phyloP scores from a whole-genome alignment of 2,888 invertebrate species.

The Asteroscopus sphinx region DNA sequence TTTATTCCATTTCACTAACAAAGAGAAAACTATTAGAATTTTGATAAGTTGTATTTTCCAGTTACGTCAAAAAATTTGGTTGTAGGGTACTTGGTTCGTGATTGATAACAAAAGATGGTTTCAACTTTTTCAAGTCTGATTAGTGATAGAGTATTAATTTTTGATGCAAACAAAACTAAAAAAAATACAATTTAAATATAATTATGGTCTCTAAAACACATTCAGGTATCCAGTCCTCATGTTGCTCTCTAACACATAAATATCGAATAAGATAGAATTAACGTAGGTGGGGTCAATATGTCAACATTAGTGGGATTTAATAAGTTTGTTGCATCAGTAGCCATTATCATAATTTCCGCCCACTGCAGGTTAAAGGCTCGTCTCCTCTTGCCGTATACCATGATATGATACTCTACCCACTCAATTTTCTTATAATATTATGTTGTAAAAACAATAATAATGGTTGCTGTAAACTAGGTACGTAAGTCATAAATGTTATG shows the following conservation, averaged over 20 bases:
- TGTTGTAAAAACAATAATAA: conserved; percentile 19
- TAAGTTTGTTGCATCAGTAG: conserved; percentile 42
- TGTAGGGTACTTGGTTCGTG: too few relatives aligned
- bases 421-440: conserved; percentile 16
- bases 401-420: conserved; percentile 37
- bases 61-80: too few relatives aligned
- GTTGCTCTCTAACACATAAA: conserved; percentile 20
- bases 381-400: conserved; percentile 7
- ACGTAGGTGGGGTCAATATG: conserved; percentile 47
- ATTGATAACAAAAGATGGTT: too few relatives aligned
- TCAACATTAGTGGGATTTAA: conserved; percentile 47
- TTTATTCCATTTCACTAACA: too few relatives aligned
- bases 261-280: conserved; percentile 22
- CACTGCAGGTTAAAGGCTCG: conserved; percentile 36
- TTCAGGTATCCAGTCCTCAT: conserved; percentile 4
- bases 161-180: too few relatives aligned
- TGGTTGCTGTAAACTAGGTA: background rate
- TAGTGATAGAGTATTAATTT: too few relatives aligned
- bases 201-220: too few relatives aligned
- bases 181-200: too few relatives aligned
- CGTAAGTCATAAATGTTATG: conserved; percentile 22
- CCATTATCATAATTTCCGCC: conserved; percentile 44
- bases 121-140: too few relatives aligned
- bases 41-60: too few relatives aligned
- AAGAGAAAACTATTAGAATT: too few relatives aligned